A percentile compares a stretch with the other conserved stretches of the same genome.
phyloP scores from a whole-genome alignment of 2,797 vertebrate genomes.

The Alectoris magna region DNA sequence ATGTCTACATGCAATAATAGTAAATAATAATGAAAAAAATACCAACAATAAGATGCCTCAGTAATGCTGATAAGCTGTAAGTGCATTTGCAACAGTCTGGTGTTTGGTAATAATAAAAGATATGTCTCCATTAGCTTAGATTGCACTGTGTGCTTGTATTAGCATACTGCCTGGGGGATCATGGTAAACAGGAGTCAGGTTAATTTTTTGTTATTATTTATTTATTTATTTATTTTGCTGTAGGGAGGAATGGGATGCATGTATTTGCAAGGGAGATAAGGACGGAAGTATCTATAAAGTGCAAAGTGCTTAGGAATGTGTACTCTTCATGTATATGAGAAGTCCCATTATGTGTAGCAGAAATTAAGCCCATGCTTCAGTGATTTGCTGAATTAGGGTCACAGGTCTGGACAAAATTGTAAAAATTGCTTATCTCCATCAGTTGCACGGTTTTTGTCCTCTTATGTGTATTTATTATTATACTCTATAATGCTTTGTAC shows the following conservation, averaged over 20 bases:
- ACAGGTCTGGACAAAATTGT: background rate
- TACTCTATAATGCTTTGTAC: background rate
- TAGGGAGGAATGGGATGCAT: background rate
- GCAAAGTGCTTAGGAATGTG: background rate
- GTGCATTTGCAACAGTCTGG: background rate
- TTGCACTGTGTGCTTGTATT: background rate
- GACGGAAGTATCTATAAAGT: background rate
- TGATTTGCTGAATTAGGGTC: background rate
- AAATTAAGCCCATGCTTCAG: background rate
- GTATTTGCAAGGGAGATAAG: background rate
- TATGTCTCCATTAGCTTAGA: background rate
- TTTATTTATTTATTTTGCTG: background rate
- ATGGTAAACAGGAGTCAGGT: background rate
- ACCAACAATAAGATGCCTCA: background rate
- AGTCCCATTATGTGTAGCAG: background rate
- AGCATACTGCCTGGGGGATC: background rate
- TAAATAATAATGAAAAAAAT: background rate
- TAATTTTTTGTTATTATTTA: background rate
- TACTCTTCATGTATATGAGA: background rate
- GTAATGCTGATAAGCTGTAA: background rate
- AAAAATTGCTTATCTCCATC: background rate
- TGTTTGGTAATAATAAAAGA: background rate
- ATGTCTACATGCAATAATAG: background rate
- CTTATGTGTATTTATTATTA: background rate
- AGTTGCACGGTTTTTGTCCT: background rate